Evolutionary conservation across 2,113 vertebrate genomes (phyloP), one percentile per base, ranked within the genome.

Genomic region (Alces alces): DNA sequence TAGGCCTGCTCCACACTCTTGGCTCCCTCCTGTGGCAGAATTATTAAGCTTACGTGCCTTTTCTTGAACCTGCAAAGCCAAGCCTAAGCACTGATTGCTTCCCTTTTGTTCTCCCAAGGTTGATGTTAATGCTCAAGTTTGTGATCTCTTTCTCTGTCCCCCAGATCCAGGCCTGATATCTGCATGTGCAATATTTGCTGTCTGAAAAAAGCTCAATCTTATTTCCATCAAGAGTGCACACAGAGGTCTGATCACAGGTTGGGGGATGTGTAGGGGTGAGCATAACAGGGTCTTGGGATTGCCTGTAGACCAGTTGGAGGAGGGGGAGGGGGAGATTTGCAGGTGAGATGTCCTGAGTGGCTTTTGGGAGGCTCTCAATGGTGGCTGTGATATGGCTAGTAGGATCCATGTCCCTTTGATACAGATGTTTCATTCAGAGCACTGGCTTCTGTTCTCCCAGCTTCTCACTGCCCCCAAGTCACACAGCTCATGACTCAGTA

Each of bases 261-360:
- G 30, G 28, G 28, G 57, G 17, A 10, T 19, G 36, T 28, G 27
- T 60, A 21, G 11, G 28, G 12, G 25, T 43, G 82, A 17, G 25
- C 23, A 8, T 43, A 55, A 58, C 54, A 85, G 36, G 39, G 27
- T 61, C 39, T 58, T 33, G 43, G 43, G 6, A 33, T 60, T 61
- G 12, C 43, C 28, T 33, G 43, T 86, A 45, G 43, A 21, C 28
- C 17, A 61, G 39, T 47, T 86, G 17, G 6, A 50, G 9, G 28
- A 15, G 4, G 7, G 3, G 3, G 14, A 6, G 0, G 3, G 14
- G 13, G 0, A 17, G 10, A 86, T 23, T 45, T 86, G 39, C 39
- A 61, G 17, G 28, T 23, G 57, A 47, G 28, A 43, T 45, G 33
- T 9, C 30, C 28, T 19, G 39, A 86, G 57, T 47, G 57, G 10